Evolutionary conservation across 2,113 vertebrate genomes (phyloP).

Genomic region (Lepisosteus osseus): DNA sequence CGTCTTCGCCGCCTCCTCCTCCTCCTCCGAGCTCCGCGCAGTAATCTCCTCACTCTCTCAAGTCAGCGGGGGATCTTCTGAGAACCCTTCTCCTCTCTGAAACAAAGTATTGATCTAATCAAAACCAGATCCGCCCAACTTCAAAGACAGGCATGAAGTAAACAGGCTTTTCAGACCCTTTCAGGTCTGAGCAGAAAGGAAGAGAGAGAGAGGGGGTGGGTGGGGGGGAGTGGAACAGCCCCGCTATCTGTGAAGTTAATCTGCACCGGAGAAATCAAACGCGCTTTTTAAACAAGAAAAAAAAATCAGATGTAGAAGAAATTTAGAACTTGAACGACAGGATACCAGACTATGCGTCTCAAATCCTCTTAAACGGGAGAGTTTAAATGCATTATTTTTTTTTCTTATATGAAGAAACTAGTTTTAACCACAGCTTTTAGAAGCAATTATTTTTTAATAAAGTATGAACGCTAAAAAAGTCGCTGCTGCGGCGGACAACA

Average conservation of each 20-base stretch:
- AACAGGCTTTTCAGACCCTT: constrained; percentile 75
- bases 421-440: no score
- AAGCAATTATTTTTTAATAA: no score
- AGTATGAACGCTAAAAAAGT: no score
- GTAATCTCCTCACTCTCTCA: constrained; percentile 83
- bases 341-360: no score
- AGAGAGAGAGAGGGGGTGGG: constrained; percentile 42
- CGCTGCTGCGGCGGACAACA: no score
- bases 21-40: constrained; percentile 57
- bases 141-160: constrained; percentile 83
- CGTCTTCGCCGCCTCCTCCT: constrained; percentile 42
- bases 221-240: constrained; percentile 8
- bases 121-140: constrained; percentile 92
- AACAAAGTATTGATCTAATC: constrained; percentile 92
- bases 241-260: background rate
- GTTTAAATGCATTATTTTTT: no score
- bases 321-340: no score
- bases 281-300: no score
- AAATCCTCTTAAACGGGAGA: no score
- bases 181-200: constrained; percentile 59
- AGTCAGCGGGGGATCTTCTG: constrained; percentile 91
- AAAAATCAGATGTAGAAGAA: no score
- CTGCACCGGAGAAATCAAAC: no score
- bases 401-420: no score
- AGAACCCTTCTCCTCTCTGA: constrained; percentile 82